phyloP scores from a whole-genome alignment of 2,797 vertebrate genomes.

The Hyperoplus lanceolatus region DNA sequence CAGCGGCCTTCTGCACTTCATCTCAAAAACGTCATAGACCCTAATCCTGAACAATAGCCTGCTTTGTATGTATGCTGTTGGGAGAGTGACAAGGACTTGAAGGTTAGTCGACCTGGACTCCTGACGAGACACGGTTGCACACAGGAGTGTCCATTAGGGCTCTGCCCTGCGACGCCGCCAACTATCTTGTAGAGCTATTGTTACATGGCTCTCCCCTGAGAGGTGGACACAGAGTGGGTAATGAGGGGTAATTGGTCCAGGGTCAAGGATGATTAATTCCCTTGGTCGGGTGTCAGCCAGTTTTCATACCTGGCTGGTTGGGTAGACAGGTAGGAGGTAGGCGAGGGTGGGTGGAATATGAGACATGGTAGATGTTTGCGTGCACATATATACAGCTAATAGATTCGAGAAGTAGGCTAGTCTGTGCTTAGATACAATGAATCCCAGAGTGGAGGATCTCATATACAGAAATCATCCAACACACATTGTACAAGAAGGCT shows the following conservation, averaged over 20 bases:
- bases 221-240: conserved; percentile 76
- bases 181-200: conserved; percentile 81
- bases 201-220: conserved; percentile 73
- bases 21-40: conserved; percentile 66
- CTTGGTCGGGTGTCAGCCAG: conserved; percentile 81
- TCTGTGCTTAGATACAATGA: conserved; percentile 4
- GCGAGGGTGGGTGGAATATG: conserved; percentile 57
- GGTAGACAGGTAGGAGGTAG: conserved; percentile 60
- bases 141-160: conserved; percentile 77
- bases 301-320: conserved; percentile 80
- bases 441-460: not conserved
- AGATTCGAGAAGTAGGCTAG: conserved; percentile 3
- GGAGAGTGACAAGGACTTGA: conserved; percentile 75
- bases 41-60: conserved; percentile 72
- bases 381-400: not conserved
- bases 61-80: conserved; percentile 73
- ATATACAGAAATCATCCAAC: conserved; percentile 14
- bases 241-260: conserved; percentile 86
- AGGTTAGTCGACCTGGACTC: conserved; percentile 74
- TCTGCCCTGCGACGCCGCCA: conserved; percentile 49
- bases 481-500: conserved; percentile 9
- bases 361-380: conserved; percentile 49
- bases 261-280: conserved; percentile 89
- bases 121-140: conserved; percentile 61
- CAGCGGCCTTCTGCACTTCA: conserved; percentile 52